Conservation (phyloP, 2,888 invertebrate genomes). For the Apamea crenata region DNA sequence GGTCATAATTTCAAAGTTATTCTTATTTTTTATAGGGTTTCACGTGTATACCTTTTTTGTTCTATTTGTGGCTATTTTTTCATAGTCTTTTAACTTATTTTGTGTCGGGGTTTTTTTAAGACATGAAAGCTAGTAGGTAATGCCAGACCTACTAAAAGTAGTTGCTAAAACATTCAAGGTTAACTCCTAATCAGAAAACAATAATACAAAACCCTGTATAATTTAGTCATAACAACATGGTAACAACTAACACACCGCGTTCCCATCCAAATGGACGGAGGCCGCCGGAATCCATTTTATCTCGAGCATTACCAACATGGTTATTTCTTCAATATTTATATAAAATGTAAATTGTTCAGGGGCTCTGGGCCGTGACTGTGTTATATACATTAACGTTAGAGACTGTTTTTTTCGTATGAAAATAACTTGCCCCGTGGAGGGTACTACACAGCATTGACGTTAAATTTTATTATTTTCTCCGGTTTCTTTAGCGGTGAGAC, state of each 20-base stretch:
- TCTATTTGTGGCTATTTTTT: no score
- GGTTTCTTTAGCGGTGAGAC: slow-evolving; percentile 47
- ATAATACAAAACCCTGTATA: slow-evolving; percentile 23
- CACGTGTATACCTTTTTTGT: no score
- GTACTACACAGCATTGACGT: slow-evolving; percentile 68
- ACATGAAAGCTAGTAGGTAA: not conserved
- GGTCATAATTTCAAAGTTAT: no score
- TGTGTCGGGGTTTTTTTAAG: not conserved
- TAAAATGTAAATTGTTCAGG: slow-evolving; percentile 83
- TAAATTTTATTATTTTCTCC: slow-evolving; percentile 68
- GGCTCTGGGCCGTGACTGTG: slow-evolving; percentile 74
- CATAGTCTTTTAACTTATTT: no score
- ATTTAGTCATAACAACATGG: slow-evolving; percentile 40
- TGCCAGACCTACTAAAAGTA: not conserved
- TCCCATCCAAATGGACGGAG: slow-evolving; percentile 56
- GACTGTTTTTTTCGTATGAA: slow-evolving; percentile 75
- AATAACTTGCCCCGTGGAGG: slow-evolving; percentile 73
- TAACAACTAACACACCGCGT: slow-evolving; percentile 37
- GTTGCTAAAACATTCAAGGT: not conserved
- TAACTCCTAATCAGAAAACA: slow-evolving; percentile 8
- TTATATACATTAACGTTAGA: slow-evolving; percentile 67
- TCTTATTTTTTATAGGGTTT: no score
- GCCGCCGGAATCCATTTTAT: slow-evolving; percentile 69
- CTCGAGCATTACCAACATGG: slow-evolving; percentile 70
- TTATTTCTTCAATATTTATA: slow-evolving; percentile 81